Evolutionary conservation across 2,888 invertebrate genomes (phyloP).

Genomic region (Melieria picta): DNA sequence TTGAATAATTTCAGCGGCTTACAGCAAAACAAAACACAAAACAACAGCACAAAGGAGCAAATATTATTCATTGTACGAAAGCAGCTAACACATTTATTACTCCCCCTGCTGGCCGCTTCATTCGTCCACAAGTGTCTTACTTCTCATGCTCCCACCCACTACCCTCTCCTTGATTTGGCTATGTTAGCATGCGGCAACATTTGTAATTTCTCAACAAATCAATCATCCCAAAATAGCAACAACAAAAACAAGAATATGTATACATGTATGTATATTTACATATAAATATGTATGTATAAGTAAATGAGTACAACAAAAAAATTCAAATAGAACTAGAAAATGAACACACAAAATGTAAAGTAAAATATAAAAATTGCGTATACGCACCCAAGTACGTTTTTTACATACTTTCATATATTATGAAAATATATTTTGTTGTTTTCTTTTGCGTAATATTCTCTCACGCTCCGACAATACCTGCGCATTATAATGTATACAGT

Average conservation of each 20-base stretch:
- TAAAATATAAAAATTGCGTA: too few relatives aligned
- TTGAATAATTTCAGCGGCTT: too few relatives aligned
- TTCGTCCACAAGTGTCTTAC: not conserved
- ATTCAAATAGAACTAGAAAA: too few relatives aligned
- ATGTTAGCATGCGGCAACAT: not conserved
- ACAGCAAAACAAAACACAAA: not conserved
- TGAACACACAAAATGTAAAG: too few relatives aligned
- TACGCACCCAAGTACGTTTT: too few relatives aligned
- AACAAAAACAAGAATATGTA: not conserved
- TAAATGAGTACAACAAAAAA: too few relatives aligned
- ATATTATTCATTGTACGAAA: not conserved
- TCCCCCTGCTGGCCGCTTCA: not conserved
- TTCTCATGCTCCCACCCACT: not conserved
- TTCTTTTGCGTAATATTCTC: too few relatives aligned
- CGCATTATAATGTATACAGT: too few relatives aligned
- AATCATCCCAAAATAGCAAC: slow-evolving; percentile 23
- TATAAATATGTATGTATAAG: not conserved
- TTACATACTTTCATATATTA: too few relatives aligned
- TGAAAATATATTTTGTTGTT: too few relatives aligned
- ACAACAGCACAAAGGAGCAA: not conserved
- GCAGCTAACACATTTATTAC: not conserved
- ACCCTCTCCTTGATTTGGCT: too few relatives aligned
- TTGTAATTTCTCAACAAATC: slow-evolving; percentile 15
- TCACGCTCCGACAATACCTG: too few relatives aligned
- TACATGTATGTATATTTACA: not conserved